These are phyloP conservation scores for Manis pentadactyla DNA, from an alignment of 2,797 vertebrate species.

Conservation along the genomic window DNA sequence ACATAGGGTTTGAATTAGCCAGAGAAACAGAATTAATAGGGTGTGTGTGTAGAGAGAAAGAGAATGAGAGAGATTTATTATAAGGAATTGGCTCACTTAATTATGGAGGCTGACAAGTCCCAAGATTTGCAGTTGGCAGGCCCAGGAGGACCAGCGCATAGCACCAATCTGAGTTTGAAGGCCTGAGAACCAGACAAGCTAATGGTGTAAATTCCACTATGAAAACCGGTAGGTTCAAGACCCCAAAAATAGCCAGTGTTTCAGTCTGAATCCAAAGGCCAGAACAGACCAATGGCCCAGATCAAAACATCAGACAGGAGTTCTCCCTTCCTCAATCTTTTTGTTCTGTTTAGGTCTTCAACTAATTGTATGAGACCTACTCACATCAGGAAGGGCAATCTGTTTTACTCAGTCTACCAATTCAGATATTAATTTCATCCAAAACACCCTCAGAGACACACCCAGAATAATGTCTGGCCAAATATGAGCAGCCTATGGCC, in stretches of 20 bases:
- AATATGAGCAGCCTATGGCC: neutral
- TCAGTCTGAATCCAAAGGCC: neutral
- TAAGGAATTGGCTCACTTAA: neutral
- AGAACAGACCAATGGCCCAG: neutral
- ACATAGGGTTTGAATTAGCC: neutral
- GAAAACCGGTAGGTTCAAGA: neutral
- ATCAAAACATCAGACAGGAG: neutral
- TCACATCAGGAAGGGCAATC: accelerated
- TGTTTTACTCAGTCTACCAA: neutral
- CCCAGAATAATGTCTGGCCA: neutral
- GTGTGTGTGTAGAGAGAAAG: neutral
- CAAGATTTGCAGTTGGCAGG: neutral
- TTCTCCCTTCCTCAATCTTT: neutral
- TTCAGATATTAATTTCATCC: neutral
- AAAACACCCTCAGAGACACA: neutral
- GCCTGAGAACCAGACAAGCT: neutral
- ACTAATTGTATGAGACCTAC: neutral
- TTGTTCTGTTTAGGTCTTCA: neutral
- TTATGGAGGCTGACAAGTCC: neutral
- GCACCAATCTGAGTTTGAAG: neutral
- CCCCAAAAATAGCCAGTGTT: neutral
- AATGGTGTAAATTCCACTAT: neutral
- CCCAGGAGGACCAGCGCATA: neutral
- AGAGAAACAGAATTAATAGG: neutral
- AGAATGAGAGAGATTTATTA: neutral